Evolutionary conservation across 2,797 vertebrate species (phyloP).

Genomic region (Gephyroberyx darwinii): DNA sequence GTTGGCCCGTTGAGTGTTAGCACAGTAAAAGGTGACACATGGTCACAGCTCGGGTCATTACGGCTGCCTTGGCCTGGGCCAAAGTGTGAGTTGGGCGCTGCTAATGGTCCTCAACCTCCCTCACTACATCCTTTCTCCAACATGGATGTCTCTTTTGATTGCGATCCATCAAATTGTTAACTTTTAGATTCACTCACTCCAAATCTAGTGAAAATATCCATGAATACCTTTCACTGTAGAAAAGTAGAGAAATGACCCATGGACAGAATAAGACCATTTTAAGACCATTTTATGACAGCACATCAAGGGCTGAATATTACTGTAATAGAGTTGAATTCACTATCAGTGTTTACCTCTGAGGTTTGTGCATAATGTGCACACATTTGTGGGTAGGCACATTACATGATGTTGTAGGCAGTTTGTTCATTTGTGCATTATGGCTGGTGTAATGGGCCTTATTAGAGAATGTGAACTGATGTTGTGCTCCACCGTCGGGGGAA

Average conservation of each 20-base stretch:
- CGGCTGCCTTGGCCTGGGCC: constrained; percentile 26
- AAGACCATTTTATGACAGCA: background rate
- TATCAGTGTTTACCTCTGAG: background rate
- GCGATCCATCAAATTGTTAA: background rate
- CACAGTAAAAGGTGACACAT: constrained; percentile 69
- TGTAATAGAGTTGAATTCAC: background rate
- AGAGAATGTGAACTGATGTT: constrained; percentile 68
- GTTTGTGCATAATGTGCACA: background rate
- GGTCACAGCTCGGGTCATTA: constrained; percentile 45
- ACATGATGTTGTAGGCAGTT: constrained; percentile 10
- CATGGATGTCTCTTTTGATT: background rate
- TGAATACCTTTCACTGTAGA: background rate
- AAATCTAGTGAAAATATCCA: background rate
- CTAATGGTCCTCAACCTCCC: background rate
- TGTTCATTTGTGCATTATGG: constrained; percentile 29
- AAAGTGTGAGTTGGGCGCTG: constrained; percentile 37
- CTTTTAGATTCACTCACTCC: background rate
- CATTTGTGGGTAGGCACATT: constrained; percentile 10
- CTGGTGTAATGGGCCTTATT: constrained; percentile 64
- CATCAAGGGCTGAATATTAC: background rate
- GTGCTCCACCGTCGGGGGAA: constrained; percentile 66
- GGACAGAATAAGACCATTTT: no score
- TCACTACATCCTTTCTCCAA: background rate
- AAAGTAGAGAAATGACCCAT: background rate
- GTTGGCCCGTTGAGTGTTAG: constrained; percentile 45